Conservation (phyloP, 1,140 invertebrate species). For the Papilio polytes region DNA sequence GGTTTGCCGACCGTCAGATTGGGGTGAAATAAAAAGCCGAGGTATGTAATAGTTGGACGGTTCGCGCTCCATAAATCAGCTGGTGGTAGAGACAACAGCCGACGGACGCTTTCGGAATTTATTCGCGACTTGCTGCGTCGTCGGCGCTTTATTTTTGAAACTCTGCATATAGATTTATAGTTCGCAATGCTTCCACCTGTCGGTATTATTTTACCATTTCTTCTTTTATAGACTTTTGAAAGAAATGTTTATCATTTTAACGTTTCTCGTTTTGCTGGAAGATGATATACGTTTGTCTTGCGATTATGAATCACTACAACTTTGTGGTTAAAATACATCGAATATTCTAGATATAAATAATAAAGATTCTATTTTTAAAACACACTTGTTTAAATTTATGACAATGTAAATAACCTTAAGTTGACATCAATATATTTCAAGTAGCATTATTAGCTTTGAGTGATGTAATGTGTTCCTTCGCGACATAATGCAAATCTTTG, state of each 20-base stretch:
- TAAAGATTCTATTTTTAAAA: background rate
- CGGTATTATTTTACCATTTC: slow-evolving; percentile 47
- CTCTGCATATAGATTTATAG: slow-evolving; percentile 57
- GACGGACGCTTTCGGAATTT: slow-evolving; percentile 73
- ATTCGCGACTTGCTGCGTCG: slow-evolving; percentile 59
- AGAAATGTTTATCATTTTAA: slow-evolving; percentile 31
- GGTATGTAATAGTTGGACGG: slow-evolving; percentile 70
- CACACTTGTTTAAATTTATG: background rate
- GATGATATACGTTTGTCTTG: slow-evolving; percentile 4
- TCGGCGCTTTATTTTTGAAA: slow-evolving; percentile 67
- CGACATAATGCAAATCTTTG: background rate
- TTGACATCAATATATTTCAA: slow-evolving; percentile 3
- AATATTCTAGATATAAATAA: background rate
- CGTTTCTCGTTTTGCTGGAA: slow-evolving; percentile 16
- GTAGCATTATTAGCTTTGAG: too few species aligned
- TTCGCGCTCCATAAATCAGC: slow-evolving; percentile 80
- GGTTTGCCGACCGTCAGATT: slow-evolving; percentile 48
- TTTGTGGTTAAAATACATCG: background rate
- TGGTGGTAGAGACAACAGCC: slow-evolving; percentile 57
- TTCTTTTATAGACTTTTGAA: slow-evolving; percentile 32
- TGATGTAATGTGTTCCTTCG: too few species aligned
- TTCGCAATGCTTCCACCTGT: slow-evolving; percentile 53
- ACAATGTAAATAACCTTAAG: background rate
- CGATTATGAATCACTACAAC: background rate
- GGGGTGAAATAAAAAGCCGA: slow-evolving; percentile 64